Base-by-base conservation (phyloP, 2,113 vertebrate genomes). In the Colossoma macropomum region DNA sequence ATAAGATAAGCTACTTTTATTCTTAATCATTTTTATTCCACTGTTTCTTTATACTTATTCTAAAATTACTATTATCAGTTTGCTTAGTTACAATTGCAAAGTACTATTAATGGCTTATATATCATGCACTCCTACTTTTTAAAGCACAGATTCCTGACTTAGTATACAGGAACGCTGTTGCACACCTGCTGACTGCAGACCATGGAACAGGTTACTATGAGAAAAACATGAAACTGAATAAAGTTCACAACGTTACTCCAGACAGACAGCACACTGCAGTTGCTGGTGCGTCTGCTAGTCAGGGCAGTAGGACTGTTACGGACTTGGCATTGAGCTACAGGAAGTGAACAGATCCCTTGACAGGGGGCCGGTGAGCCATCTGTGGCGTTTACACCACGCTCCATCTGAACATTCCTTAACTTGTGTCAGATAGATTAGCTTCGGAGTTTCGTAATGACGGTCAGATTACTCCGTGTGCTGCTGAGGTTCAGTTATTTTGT, bases 361-460 rank as follows among this genome's bases (percentile, higher is more conserved):
- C 89, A 89, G 90, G 85, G 80, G 84, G 89, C 84, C 82, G 72
- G 73, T 89, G 86, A 84, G 62, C 85, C 84, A 88, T 89, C 88
- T 90, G 86, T 86, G 71, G 71, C 13, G 1, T 80, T 87, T 54
- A 86, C 77, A 62, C 80, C 81, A 52, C 85, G 86, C 87, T 90
- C 84, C 82, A 84, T 86, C 83, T 84, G 90, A 90, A 91, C 83
- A 86, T 76, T 79, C 80, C 62, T 63, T 77, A 76, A 45, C 76
- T 50, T 60, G 86, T 89, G 74, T 83, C 74, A 38, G 68, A 75
- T 66, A 75, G 69, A 73, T 91, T 81, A 78, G 45, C 81, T 83
- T 82, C 87, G 69, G 87, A 60, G 59, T 81, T 82, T 32, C 13
- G 76, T 84, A 88, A 91, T 91, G 90, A 85, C 88, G 89, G 83